Evolutionary conservation across 2,797 vertebrate genomes (phyloP), one percentile per base, ranked within the genome.

Genomic region (Etheostoma perlongum): DNA sequence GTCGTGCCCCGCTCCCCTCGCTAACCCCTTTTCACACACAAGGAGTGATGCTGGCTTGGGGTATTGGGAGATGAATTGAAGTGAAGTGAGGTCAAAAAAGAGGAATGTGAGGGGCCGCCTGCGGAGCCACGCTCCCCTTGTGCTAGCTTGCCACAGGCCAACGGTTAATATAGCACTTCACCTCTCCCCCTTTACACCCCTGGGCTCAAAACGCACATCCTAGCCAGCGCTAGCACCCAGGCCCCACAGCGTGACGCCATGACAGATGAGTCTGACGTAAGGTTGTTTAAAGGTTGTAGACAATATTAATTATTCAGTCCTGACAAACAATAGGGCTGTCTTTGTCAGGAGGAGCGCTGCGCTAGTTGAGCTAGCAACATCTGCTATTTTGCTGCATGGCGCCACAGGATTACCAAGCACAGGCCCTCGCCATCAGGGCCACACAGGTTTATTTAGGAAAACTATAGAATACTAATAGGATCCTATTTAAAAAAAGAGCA

Each of bases 281-380:
- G 94, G 91, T 93, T 95, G 93, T 94, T 93, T 92, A 95, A 95
- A 94, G 93, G 93, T 94, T 94, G 93, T 90, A 88, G 88, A 89
- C 85, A 71, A 85, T 89, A 91, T 95, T 94, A 89, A 94, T 94
- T 93, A 94, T 94, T 94, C 91, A 93, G 72, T 64, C 64, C 67
- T 60, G 72, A 76, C 73, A 87, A 93, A 92, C 88, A 94, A 93
- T 89, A 77, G 91, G 78, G 74, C 79, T 76, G 87, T 86, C 76
- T 78, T 74, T 44, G 81, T 85, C n/a, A 67, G 73, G 69, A 75
- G 78, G 81, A 78, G 81, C 54, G 59, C 74, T 66, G 60, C 12
- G 72, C 84, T 78, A 77, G 87, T 84, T 84, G 82, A 86, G 82
- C 81, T 85, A 89, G 84, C 84, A 87, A 83, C 90, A 90, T 85